Base-by-base conservation (phyloP, 37 sponge, comb jelly and placozoan genomes). In the Ianthella basta region DNA sequence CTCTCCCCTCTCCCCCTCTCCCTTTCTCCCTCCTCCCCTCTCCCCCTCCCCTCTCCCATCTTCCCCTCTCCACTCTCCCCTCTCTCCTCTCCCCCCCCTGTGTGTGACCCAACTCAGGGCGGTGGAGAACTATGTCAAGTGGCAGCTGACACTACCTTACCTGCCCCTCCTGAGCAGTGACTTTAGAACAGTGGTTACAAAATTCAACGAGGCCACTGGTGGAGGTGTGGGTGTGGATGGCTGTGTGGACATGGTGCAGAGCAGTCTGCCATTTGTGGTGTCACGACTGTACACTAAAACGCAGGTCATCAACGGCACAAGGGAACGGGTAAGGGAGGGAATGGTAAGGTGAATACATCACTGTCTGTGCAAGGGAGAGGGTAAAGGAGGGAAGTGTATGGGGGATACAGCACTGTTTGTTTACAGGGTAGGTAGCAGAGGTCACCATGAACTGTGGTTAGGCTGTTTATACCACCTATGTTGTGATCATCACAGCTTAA, bases 101-200 rank as follows among this genome's bases (percentile, higher is more conserved):
- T 44, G 50, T 44, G 50, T 8, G 50, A 44, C 6, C 8, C 50
- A 44, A 44, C 50, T 44, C 69, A 86, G 86, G 41, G 66, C 50
- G 55, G 21, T 83, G 32, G 84, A 91, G 64, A 91, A 83, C 69
- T 91, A 91, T 87, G 87, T 67, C 55, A 78, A 87, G 80, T 91
- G 91, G 91, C 84, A 83, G 73, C 72, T 87, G 39, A 60, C 83
- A 15, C 27, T 23, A 0, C 63, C 32, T 0, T 87, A 87, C 60
- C 67, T 91, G 1, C 84, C 82, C 0, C 55, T 30, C 40, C 38
- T 91, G n/a, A 63, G 81, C 56, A 41, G 16, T 21, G 60, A 82
- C 33, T 91, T 91, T 39, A 36, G 78, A 19, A 32, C 23, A 13
- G 38, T 75, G 5, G 54, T 66, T 12, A n/a, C 44, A 79, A 39